A percentile compares a stretch with the other conserved stretches of the same genome.
These are phyloP conservation scores for Tipula lateralis DNA, from an alignment of 2,888 invertebrate species.

Conservation along the genomic window DNA sequence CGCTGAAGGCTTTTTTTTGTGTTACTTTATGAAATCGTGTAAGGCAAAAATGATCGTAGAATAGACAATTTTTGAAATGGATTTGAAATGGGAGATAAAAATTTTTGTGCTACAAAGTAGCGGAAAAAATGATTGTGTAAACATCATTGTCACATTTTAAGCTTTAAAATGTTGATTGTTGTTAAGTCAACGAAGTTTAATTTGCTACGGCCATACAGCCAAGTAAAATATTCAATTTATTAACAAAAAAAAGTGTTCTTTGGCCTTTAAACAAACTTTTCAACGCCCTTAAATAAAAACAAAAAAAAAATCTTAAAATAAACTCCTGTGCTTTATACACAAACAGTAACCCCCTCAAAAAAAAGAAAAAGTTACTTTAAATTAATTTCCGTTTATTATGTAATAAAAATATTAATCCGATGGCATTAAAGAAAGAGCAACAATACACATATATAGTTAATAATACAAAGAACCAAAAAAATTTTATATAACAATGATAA, in stretches of 20 bases:
- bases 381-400: constrained; percentile 1
- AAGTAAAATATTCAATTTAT: background rate
- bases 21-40: background rate
- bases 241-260: background rate
- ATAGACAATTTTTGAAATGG: background rate
- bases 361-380: background rate
- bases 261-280: background rate
- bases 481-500: background rate
- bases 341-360: background rate
- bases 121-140: background rate
- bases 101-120: background rate
- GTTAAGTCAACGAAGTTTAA: background rate
- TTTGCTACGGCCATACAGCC: background rate
- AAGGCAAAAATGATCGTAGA: background rate
- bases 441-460: background rate
- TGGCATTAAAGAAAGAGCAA: background rate
- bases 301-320: background rate
- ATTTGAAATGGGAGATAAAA: background rate
- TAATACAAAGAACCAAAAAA: background rate
- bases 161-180: background rate
- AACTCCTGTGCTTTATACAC: background rate
- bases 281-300: background rate
- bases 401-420: background rate
- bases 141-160: background rate
- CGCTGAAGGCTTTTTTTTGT: background rate